A percentile compares a stretch with the other conserved stretches of the same genome.
Conservation (phyloP, 2,888 invertebrate genomes). For the Mesorhabditis belari region DNA sequence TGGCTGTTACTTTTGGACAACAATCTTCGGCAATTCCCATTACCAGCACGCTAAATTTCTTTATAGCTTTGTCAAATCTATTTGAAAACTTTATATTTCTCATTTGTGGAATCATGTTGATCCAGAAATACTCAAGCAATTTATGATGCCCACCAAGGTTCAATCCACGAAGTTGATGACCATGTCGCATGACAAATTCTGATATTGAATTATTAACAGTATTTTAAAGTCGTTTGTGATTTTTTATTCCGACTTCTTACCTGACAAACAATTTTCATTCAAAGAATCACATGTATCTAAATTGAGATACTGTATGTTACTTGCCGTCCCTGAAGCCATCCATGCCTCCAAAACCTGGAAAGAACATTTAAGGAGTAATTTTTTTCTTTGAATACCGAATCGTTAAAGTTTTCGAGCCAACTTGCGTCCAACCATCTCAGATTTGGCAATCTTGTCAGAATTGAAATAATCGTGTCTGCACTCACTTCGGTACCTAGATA, state of each 20-base stretch:
- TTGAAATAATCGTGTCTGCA: constrained; percentile 83
- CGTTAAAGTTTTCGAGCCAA: constrained; percentile 93
- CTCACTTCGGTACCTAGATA: constrained; percentile 82
- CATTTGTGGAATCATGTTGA: constrained; percentile 82
- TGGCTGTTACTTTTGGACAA: constrained; percentile 80
- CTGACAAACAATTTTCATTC: constrained; percentile 81
- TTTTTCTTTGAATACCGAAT: constrained; percentile 65
- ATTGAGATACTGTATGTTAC: constrained; percentile 77
- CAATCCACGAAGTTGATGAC: constrained; percentile 78
- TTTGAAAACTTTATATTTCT: constrained; percentile 77
- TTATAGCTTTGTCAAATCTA: background rate
- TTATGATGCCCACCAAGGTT: constrained; percentile 83
- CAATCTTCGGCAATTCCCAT: constrained; percentile 95
- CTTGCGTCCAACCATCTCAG: constrained; percentile 86
- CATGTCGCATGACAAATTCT: constrained; percentile 70
- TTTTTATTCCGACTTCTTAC: too few species aligned
- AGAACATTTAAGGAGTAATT: background rate
- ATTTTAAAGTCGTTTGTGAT: too few species aligned
- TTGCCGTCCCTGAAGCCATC: constrained; percentile 73
- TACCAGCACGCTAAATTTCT: constrained; percentile 72
- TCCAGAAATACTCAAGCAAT: constrained; percentile 95
- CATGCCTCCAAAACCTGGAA: constrained; percentile 74
- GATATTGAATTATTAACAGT: too few species aligned
- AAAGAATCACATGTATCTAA: constrained; percentile 90
- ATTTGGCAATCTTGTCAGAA: constrained; percentile 78